Evolutionary conservation across 2,113 vertebrate species (phyloP).

Genomic region (Chlorocebus sabaeus): DNA sequence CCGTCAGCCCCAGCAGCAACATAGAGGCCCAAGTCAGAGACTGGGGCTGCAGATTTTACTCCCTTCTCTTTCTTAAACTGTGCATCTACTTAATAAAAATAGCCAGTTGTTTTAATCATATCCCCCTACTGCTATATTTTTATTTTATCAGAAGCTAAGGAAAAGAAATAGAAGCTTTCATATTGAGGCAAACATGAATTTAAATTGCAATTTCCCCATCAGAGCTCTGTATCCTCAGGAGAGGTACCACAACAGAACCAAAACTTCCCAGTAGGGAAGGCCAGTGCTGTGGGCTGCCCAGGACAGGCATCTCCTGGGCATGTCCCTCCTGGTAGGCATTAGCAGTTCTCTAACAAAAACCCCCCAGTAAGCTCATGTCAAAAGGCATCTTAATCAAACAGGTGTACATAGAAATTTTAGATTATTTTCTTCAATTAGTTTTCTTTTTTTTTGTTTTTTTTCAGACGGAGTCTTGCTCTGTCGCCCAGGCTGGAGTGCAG

Average conservation of each 20-base stretch:
- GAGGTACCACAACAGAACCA: neutral
- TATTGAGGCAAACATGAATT: neutral
- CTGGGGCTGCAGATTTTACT: neutral
- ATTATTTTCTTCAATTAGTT: neutral
- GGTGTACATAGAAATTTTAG: neutral
- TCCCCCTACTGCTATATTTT: neutral
- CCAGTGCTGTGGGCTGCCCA: neutral
- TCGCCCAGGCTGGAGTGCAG: no score
- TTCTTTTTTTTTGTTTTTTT: accelerated
- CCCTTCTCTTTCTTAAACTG: neutral
- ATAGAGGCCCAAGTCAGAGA: neutral
- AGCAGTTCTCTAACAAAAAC: neutral
- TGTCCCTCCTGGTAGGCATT: neutral
- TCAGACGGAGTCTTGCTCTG: no score
- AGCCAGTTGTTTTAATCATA: neutral
- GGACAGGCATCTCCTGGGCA: accelerated
- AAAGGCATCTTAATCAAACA: neutral
- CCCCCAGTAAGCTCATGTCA: neutral
- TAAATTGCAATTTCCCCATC: neutral
- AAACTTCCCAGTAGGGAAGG: neutral
- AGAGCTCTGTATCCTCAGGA: neutral
- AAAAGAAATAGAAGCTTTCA: neutral
- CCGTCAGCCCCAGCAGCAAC: neutral
- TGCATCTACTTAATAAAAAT: neutral
- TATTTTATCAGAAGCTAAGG: neutral